A percentile compares a stretch with the other conserved stretches of the same genome.
phyloP scores from a whole-genome alignment of 2,797 vertebrate species.

The Myripristis jacobus region DNA sequence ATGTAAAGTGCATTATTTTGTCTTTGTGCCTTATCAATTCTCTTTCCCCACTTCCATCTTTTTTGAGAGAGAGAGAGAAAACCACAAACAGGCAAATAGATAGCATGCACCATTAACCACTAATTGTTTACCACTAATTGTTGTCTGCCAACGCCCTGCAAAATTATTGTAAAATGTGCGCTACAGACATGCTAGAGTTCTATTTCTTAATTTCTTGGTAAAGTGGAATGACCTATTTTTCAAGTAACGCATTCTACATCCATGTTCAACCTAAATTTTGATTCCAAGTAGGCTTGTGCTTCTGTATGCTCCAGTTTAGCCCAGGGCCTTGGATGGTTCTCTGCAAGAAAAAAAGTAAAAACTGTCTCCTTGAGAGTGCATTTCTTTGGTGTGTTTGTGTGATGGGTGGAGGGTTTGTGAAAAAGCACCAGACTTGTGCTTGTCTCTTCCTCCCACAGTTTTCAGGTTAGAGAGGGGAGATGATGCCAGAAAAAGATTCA shows the following conservation, averaged over 20 bases:
- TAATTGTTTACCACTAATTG: too few species aligned
- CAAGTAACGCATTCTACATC: background rate
- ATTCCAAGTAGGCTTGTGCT: slow-evolving; percentile 41
- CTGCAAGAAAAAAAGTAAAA: slow-evolving; percentile 1
- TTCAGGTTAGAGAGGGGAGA: slow-evolving; percentile 62
- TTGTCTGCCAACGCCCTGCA: background rate
- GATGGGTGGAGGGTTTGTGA: slow-evolving; percentile 45
- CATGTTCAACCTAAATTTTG: background rate
- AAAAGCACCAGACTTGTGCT: slow-evolving; percentile 55
- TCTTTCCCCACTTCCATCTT: background rate
- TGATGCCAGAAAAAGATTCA: slow-evolving; percentile 79
- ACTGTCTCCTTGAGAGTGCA: background rate
- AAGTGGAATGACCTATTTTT: background rate
- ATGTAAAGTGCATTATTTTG: background rate
- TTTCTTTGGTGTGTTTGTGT: slow-evolving; percentile 19
- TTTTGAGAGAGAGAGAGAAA: background rate
- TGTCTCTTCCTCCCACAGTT: slow-evolving; percentile 57
- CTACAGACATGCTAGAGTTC: background rate
- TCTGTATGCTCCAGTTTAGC: slow-evolving; percentile 35
- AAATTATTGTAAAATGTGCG: background rate
- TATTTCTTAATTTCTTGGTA: background rate
- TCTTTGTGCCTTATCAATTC: background rate
- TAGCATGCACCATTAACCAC: background rate
- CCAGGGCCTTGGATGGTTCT: slow-evolving; percentile 2
- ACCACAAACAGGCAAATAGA: background rate